A percentile compares a stretch with the other conserved stretches of the same genome.
phyloP scores from a whole-genome alignment of 2,113 vertebrate genomes.

The Micronycteris hirsuta region DNA sequence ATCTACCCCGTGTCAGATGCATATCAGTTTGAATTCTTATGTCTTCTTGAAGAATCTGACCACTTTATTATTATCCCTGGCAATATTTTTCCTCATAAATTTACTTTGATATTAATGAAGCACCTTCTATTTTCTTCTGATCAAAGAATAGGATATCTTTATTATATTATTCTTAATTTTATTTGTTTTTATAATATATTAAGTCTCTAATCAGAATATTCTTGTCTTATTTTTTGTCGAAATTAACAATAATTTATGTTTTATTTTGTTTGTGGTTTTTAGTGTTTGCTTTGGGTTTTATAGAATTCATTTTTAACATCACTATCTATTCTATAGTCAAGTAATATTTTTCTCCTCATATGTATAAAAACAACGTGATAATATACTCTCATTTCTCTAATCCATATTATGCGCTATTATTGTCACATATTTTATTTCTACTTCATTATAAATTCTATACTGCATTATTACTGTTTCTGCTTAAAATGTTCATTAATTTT shows the following conservation, averaged over 20 bases:
- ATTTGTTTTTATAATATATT: not conserved
- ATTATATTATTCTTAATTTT: not conserved
- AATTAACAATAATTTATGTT: not conserved
- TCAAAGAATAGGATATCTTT: not conserved
- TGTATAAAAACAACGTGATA: not conserved
- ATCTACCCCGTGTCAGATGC: no score
- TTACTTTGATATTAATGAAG: not conserved
- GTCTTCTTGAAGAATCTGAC: not conserved
- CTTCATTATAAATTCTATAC: not conserved
- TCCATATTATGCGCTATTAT: not conserved
- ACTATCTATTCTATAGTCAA: not conserved
- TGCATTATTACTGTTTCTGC: not conserved
- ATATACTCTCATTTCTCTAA: not conserved
- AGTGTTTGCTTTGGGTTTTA: not conserved
- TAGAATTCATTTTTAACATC: not conserved
- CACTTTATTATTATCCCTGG: not conserved
- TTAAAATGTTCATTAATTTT: not conserved
- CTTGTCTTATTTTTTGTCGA: not conserved
- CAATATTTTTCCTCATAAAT: not conserved
- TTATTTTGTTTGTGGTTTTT: not conserved
- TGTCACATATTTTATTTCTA: not conserved
- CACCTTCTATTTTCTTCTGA: not conserved
- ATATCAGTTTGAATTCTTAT: not conserved
- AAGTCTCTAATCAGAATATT: not conserved
- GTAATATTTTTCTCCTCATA: not conserved